These are phyloP conservation scores for Eurois occulta DNA, from an alignment of 2,888 invertebrate species.

Conservation along the genomic window DNA sequence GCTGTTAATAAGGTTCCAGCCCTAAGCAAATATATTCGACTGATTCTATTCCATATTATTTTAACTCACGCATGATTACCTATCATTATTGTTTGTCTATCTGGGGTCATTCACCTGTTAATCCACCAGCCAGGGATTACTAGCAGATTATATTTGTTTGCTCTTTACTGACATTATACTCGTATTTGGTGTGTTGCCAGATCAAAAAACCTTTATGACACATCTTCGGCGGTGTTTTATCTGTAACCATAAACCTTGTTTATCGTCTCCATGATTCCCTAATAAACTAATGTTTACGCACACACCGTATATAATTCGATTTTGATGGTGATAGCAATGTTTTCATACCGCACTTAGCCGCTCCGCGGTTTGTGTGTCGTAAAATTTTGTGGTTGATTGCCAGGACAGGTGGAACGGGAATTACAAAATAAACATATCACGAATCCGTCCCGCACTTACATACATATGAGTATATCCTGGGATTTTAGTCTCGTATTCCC, in stretches of 20 bases:
- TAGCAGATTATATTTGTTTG: conserved; percentile 17
- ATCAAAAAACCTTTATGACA: conserved; percentile 34
- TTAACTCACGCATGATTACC: conserved; percentile 39
- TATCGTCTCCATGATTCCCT: conserved; percentile 54
- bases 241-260: conserved; percentile 60
- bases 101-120: conserved; percentile 38
- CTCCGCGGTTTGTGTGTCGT: conserved; percentile 54
- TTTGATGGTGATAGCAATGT: conserved; percentile 60
- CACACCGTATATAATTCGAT: conserved; percentile 47
- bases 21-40: conserved; percentile 48
- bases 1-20: conserved; percentile 18
- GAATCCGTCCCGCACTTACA: conserved; percentile 36
- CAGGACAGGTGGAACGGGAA: conserved; percentile 59
- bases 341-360: conserved; percentile 45
- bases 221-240: conserved; percentile 41
- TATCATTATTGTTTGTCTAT: conserved; percentile 11
- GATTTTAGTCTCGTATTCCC: conserved; percentile 51
- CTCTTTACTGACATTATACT: conserved; percentile 16
- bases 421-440: conserved; percentile 59
- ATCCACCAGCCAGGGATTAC: conserved; percentile 14
- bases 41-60: conserved; percentile 47
- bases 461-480: conserved; percentile 21
- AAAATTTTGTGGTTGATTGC: conserved; percentile 61
- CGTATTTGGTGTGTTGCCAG: conserved; percentile 18
- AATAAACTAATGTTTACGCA: conserved; percentile 64